A percentile compares a stretch with the other conserved stretches of the same genome.
Evolutionary conservation across 2,797 vertebrate species (phyloP).

Genomic region (Chiroxiphia lanceolata): DNA sequence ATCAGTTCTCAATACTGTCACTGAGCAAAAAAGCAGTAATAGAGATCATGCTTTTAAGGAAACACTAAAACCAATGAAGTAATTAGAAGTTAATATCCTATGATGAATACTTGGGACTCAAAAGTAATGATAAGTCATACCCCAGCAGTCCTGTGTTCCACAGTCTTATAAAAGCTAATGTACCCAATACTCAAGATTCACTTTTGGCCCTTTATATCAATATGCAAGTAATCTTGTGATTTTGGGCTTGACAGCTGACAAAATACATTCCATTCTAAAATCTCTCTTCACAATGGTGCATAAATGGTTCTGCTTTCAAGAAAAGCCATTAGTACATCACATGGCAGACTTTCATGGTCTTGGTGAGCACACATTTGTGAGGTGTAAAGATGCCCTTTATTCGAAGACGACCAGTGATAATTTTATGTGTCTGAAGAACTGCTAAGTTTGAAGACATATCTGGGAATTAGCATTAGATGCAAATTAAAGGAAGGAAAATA

Average conservation of each 20-base stretch:
- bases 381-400: not conserved
- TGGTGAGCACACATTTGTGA: not conserved
- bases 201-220: not conserved
- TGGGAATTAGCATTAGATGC: not conserved
- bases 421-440: not conserved
- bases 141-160: not conserved
- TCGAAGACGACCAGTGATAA: not conserved
- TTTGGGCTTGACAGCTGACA: not conserved
- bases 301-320: not conserved
- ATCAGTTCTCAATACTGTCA: not conserved
- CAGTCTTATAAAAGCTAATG: not conserved
- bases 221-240: not conserved
- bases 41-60: not conserved
- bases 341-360: not conserved
- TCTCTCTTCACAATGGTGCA: not conserved
- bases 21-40: not conserved
- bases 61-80: not conserved
- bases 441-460: not conserved
- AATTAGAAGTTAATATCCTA: not conserved
- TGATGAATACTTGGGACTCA: not conserved
- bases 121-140: not conserved
- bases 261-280: not conserved
- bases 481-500: not conserved
- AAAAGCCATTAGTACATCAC: not conserved
- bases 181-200: not conserved